Base-by-base conservation (phyloP, 2,888 invertebrate genomes). In the Spodoptera littoralis region DNA sequence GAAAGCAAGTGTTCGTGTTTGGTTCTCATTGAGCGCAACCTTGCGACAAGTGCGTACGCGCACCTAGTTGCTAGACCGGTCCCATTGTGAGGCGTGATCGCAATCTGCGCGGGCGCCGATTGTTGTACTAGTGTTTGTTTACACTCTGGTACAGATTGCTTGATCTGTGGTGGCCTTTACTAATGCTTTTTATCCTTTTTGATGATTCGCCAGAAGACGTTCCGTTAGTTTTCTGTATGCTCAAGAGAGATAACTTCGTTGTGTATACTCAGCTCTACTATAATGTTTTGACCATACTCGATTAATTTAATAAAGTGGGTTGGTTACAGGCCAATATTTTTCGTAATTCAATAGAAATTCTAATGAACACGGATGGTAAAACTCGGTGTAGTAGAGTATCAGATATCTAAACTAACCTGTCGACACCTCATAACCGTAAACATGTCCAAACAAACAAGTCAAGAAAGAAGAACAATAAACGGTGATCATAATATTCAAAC, bases 31-130 rank as follows among this genome's bases (percentile, higher is more conserved):
- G 49, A 58, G 43, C 54, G 57, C 63, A 63, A 71, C 65, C 73
- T 73, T 73, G 73, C 30, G 52, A 36, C 65, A 70, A 65, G 76
- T 73, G 76, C 70, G 59, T 56, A 9, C 42, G 55, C 62, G 64
- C 56, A 27, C 45, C 63, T 43, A 54, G 74, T 49, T 22, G 48
- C 43, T 27, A 41, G 41, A 70, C 78, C 60, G 76, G 75, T 74
- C 64, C 42, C 18, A 58, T 61, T 77, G 70, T 74, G 42, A 55
- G 46, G 22, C 22, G 48, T 30, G 70, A 66, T 60, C 49, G 48
- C 58, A 62, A 70, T 66, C 48, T 60, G 48, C 45, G 59, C 45
- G 46, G 44, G 48, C 41, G 51, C 44, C 44, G 12, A 53, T 55
- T 70, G 49, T 74, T 62, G 46, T 43, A 47, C 59, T 41, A 13